phyloP scores from a whole-genome alignment of 23 tunicate species.

The Halocynthia aurantium region DNA sequence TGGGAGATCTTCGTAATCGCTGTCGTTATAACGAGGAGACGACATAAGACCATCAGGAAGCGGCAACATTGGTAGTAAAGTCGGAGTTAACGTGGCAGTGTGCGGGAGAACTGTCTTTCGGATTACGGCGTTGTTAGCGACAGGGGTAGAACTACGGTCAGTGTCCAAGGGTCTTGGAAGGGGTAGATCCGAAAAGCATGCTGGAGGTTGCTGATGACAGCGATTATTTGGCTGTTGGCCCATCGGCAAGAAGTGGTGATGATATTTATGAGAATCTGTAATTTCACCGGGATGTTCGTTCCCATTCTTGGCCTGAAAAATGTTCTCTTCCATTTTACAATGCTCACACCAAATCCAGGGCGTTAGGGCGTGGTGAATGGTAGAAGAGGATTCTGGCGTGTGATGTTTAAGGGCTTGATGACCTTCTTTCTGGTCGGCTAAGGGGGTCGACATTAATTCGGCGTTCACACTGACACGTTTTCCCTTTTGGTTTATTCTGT shows the following conservation, averaged over 20 bases:
- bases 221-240: conserved; percentile 36
- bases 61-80: conserved; percentile 82
- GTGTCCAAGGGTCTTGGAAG: conserved; percentile 45
- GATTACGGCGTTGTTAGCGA: background rate
- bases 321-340: conserved; percentile 36
- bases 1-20: conserved; percentile 71
- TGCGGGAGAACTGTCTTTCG: background rate
- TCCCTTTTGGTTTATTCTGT: background rate
- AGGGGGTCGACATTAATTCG: no score
- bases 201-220: conserved; percentile 33
- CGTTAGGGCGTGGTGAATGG: conserved; percentile 41
- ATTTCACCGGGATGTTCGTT: no score
- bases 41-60: conserved; percentile 47
- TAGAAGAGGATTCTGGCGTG: conserved; percentile 12
- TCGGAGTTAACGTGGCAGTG: background rate
- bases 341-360: conserved; percentile 70
- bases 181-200: conserved; percentile 53
- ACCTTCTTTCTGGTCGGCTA: background rate
- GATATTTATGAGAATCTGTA: background rate
- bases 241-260: conserved; percentile 11
- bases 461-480: no score
- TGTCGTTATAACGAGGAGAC: conserved; percentile 33
- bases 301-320: conserved; percentile 31
- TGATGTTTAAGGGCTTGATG: conserved; percentile 16
- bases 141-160: background rate